A percentile compares a stretch with the other conserved stretches of the same genome.
These are phyloP conservation scores for Trachelipus rathkii DNA, from an alignment of 1,140 invertebrate species.

Conservation along the genomic window DNA sequence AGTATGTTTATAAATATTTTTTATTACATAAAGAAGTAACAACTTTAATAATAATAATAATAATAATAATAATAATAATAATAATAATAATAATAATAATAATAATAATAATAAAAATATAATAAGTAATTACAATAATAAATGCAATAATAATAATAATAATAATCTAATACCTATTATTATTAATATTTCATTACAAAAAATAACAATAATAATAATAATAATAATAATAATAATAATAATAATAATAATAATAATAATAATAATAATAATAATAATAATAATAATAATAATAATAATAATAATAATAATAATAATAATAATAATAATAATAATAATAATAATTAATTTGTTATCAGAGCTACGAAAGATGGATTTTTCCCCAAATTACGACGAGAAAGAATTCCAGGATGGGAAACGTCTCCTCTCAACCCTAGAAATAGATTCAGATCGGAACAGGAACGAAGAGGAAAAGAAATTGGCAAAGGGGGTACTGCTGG, in stretches of 20 bases:
- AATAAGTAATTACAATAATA: not conserved
- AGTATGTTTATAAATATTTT: constrained; percentile 1
- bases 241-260: not conserved
- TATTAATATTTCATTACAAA: too few relatives aligned
- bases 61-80: not conserved
- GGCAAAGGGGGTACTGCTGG: not conserved
- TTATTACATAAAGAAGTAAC: too few relatives aligned
- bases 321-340: not conserved
- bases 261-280: not conserved
- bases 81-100: not conserved
- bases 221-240: not conserved
- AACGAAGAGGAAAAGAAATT: not conserved
- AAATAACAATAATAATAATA: not conserved
- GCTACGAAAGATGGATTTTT: constrained; percentile 29
- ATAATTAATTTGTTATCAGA: constrained; percentile 5
- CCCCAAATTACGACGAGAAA: constrained; percentile 19
- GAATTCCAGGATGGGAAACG: constrained; percentile 18
- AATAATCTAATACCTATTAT: too few relatives aligned
- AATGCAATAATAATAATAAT: not conserved
- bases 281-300: not conserved
- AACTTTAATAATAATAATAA: too few relatives aligned
- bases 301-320: not conserved
- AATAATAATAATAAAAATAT: not conserved
- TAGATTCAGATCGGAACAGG: not conserved
- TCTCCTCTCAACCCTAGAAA: constrained; percentile 14